Evolutionary conservation across 1,140 invertebrate genomes (phyloP), one percentile per base, ranked within the genome.

Genomic region (Pararge aegeria): DNA sequence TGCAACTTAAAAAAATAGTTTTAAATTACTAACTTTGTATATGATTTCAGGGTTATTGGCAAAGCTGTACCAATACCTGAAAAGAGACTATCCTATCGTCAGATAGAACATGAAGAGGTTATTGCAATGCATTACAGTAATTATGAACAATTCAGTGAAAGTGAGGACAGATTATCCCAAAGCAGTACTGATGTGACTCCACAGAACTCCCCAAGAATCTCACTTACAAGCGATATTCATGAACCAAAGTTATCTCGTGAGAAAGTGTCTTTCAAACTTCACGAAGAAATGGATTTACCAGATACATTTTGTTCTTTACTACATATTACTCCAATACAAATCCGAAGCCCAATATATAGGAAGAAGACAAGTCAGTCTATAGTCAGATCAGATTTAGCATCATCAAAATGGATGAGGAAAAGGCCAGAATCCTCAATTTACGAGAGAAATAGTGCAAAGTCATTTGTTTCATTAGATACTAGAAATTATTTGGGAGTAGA

Each of bases 101-200:
- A 85, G 54, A 78, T 80, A 29, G 84, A 87, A 21, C 78, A 87
- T 53, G 88, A 91, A 12, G 89, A 91, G 62, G 73, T 90, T n/a
- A 80, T 91, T 50, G 85, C 82, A 1, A 77, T 88, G 68, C 85
- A 90, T 55, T 90, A 90, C 60, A 87, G 76, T 67, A 82, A 91
- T 51, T 88, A 87, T 50, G 82, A 88, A 48, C 70, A 80, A 30
- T 87, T 83, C 62, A 85, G 79, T 64, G 82, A 89, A 57, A 82
- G 81, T 44, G 87, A 88, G 9, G 85, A 87, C 20, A 67, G 86
- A 1, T 61, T 86, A 5, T 89, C 86, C 16, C 76, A 86, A 52
- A 89, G 86, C 54, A 85, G 81, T 50, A 80, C 73, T 10, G 86
- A 89, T 37, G 76, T 86, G 27, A 89, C 86, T 13, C 86, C 86